Conservation (phyloP, 2,888 invertebrate genomes). For the Chrysomela aeneicollis region DNA sequence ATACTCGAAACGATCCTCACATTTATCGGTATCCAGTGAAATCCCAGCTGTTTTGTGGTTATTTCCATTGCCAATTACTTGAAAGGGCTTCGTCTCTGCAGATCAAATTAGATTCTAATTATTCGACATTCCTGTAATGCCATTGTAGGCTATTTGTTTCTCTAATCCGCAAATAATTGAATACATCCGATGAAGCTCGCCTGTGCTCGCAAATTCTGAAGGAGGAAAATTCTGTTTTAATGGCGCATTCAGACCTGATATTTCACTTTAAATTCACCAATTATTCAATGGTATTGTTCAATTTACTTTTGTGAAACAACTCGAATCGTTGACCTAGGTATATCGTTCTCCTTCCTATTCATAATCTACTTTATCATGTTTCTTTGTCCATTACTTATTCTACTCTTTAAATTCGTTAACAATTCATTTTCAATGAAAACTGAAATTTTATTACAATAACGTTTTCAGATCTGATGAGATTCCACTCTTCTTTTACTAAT, state of each 20-base stretch:
- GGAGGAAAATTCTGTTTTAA: neutral
- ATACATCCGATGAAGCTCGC: neutral
- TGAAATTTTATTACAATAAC: too few relatives aligned
- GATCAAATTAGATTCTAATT: neutral
- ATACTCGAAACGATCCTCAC: neutral
- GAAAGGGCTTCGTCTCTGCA: neutral
- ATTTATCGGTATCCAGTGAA: neutral
- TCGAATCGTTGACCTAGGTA: too few relatives aligned
- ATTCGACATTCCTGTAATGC: neutral
- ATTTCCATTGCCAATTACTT: neutral
- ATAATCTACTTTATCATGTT: too few relatives aligned
- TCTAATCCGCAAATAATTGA: conserved; percentile 40
- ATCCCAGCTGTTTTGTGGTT: neutral
- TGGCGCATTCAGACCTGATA: neutral
- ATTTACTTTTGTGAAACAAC: too few relatives aligned
- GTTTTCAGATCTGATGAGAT: too few relatives aligned
- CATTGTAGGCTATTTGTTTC: neutral
- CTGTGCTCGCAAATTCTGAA: neutral
- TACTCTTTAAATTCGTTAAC: too few relatives aligned
- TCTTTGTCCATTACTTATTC: too few relatives aligned
- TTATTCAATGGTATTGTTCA: too few relatives aligned
- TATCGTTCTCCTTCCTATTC: neutral
- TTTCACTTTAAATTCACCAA: too few relatives aligned
- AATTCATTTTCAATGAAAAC: too few relatives aligned
- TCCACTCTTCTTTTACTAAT: too few relatives aligned